Conservation (phyloP, 2,113 vertebrate species). For the Megaptera novaeangliae region DNA sequence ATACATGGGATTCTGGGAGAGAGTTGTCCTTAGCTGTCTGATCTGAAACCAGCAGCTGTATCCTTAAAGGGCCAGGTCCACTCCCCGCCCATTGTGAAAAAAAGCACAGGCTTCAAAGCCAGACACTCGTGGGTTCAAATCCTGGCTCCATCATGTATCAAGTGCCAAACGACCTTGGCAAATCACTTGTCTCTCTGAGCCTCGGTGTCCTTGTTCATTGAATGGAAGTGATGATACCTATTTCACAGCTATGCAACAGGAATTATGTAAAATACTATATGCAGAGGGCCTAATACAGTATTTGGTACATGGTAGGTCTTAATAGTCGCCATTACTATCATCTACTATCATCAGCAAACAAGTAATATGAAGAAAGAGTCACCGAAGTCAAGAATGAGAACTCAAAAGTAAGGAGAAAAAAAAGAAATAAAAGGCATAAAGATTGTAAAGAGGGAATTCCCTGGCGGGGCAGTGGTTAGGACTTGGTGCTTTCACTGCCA, state of each 20-base stretch:
- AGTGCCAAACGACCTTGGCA: neutral
- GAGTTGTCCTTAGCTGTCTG: neutral
- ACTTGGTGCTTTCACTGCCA: too few species aligned
- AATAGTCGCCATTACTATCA: neutral
- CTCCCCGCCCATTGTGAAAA: neutral
- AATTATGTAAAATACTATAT: neutral
- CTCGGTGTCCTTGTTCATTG: neutral
- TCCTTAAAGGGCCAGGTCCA: slow-evolving; percentile 50
- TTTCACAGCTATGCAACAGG: neutral
- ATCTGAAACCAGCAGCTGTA: neutral
- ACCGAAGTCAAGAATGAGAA: neutral
- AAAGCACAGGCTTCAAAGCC: neutral
- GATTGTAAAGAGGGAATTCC: neutral
- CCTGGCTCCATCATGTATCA: neutral
- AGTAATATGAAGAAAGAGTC: neutral
- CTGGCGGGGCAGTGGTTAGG: too few species aligned
- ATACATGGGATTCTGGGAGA: slow-evolving; percentile 47
- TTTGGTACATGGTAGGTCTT: neutral
- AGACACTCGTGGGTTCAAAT: neutral
- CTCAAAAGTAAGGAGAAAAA: neutral
- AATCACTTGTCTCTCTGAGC: neutral
- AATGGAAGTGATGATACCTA: neutral
- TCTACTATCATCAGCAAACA: neutral
- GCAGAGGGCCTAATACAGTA: neutral
- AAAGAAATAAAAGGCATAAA: neutral